phyloP scores from a whole-genome alignment of 2,113 vertebrate genomes.

The Neopipo cinnamomea region DNA sequence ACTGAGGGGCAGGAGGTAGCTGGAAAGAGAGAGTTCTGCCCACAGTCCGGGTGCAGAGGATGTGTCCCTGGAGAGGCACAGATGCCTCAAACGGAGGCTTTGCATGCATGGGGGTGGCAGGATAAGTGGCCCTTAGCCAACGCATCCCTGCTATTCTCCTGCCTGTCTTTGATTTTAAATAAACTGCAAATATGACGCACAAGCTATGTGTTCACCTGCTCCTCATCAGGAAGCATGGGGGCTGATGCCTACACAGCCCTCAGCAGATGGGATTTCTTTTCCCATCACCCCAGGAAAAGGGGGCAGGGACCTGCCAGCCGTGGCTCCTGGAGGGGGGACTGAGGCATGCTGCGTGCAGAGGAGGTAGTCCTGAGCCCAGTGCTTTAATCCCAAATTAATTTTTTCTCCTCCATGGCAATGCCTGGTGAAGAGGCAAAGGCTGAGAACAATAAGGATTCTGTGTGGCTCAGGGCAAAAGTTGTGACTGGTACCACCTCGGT shows the following conservation, averaged over 20 bases:
- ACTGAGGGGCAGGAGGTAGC: not conserved
- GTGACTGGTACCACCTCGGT: not conserved
- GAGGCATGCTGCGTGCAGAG: not conserved
- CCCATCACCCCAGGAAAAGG: not conserved
- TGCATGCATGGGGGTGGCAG: not conserved
- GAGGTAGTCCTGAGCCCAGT: not conserved
- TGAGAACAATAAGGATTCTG: not conserved
- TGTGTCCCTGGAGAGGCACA: not conserved
- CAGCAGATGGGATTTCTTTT: not conserved
- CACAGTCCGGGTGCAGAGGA: not conserved
- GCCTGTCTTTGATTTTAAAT: conserved; percentile 18
- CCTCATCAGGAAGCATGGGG: not conserved
- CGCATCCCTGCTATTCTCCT: not conserved
- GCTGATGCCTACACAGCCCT: not conserved
- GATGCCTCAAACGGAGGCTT: conserved; percentile 13
- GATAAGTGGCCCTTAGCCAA: conserved; percentile 15
- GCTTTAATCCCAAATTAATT: not conserved
- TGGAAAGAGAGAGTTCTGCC: conserved; percentile 39
- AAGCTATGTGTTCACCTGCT: not conserved
- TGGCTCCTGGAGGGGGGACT: not conserved
- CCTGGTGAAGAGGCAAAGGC: not conserved
- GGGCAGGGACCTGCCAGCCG: not conserved
- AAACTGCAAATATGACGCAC: not conserved
- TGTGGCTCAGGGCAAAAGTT: not conserved
- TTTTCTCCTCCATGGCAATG: not conserved